Conservation (phyloP, 2,113 vertebrate species). For the Cettia cetti region DNA sequence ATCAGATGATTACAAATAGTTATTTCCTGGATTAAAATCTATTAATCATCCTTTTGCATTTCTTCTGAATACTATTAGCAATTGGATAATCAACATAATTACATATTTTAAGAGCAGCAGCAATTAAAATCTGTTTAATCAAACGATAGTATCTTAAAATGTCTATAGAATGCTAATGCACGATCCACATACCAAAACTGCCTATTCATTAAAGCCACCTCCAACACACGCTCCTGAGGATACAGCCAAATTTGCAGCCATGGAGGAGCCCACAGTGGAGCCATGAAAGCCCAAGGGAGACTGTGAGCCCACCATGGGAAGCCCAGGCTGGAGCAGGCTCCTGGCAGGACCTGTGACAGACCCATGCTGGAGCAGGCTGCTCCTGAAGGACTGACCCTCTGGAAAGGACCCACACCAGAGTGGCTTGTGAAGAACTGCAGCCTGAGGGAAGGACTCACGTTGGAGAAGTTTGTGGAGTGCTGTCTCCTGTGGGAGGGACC, state of each 20-base stretch:
- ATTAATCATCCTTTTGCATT: not conserved
- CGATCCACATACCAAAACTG: not conserved
- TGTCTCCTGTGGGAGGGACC: not conserved
- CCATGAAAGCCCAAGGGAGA: not conserved
- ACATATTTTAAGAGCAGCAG: not conserved
- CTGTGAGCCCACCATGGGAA: not conserved
- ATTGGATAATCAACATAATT: not conserved
- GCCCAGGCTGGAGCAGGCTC: not conserved
- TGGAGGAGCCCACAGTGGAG: fast-evolving
- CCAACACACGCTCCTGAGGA: not conserved
- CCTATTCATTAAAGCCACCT: not conserved
- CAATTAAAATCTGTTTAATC: not conserved
- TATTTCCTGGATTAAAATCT: not conserved
- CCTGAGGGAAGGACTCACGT: not conserved
- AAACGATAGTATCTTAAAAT: not conserved
- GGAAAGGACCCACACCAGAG: no score
- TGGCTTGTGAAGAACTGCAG: not conserved
- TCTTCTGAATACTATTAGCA: not conserved
- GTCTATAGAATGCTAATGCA: not conserved
- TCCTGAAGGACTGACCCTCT: not conserved
- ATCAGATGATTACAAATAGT: not conserved
- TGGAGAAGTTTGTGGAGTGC: not conserved
- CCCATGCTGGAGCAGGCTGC: not conserved
- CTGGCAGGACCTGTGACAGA: not conserved
- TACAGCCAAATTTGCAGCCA: not conserved